phyloP scores from a whole-genome alignment of 2,797 vertebrate genomes.

The Danio choprae region DNA sequence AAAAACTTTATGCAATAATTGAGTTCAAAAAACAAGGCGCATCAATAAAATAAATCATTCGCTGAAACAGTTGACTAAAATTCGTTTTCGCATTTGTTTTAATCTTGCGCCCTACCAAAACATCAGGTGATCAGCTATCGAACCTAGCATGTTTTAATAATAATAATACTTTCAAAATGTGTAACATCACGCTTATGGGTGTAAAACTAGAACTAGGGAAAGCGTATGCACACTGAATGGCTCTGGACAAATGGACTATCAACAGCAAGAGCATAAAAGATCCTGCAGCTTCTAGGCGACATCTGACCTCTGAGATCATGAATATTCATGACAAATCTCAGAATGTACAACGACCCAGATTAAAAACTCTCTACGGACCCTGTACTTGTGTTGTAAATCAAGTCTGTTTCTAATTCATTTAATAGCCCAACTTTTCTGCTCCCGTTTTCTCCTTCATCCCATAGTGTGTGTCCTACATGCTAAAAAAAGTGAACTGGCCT shows the following conservation, averaged over 20 bases:
- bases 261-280: conserved; percentile 23
- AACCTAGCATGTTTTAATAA: neutral
- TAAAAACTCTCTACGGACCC: neutral
- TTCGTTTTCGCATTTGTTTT: too few species aligned
- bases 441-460: conserved; percentile 35
- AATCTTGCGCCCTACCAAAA: neutral
- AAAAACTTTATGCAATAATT: conserved; percentile 5
- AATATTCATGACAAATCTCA: conserved; percentile 10
- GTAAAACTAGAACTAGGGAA: conserved; percentile 8
- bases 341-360: conserved; percentile 1
- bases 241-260: conserved; percentile 27
- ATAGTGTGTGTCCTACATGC: conserved; percentile 48
- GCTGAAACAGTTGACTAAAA: too few species aligned
- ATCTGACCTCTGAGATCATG: conserved; percentile 14
- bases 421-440: conserved; percentile 17
- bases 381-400: neutral
- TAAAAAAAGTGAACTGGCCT: conserved; percentile 32
- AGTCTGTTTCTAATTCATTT: neutral
- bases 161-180: neutral
- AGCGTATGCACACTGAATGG: neutral
- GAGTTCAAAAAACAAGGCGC: neutral
- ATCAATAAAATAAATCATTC: neutral
- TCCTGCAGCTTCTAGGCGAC: conserved; percentile 21
- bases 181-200: neutral
- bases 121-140: neutral